A percentile compares a stretch with the other conserved stretches of the same genome.
phyloP scores from a whole-genome alignment of 1,140 invertebrate genomes.

The Diorhabda elongata region DNA sequence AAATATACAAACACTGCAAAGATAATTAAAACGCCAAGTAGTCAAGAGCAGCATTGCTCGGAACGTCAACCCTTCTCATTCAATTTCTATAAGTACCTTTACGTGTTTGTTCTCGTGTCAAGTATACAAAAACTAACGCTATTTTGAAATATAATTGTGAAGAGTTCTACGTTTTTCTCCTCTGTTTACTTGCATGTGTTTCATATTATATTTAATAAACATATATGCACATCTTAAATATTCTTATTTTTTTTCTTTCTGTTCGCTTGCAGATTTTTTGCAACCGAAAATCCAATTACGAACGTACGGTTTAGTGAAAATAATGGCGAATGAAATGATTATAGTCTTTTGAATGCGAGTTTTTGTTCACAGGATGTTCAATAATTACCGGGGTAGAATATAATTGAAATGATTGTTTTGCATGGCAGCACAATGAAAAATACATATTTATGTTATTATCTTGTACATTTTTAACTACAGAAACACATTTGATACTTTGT shows the following conservation, averaged over 20 bases:
- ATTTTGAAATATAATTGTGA: no score
- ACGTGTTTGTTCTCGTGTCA: no score
- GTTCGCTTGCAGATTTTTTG: not conserved
- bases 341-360: not conserved
- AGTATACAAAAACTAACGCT: no score
- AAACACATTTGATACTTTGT: no score
- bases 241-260: not conserved
- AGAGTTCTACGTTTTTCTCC: no score
- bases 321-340: not conserved
- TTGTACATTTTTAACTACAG: no score
- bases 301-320: not conserved
- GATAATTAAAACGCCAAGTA: constrained; percentile 4
- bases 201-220: not conserved
- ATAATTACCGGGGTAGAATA: constrained; percentile 2
- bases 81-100: no score
- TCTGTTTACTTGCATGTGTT: not conserved
- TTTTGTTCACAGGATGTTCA: constrained; percentile 2
- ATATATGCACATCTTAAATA: not conserved
- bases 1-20: not conserved
- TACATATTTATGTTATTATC: not conserved
- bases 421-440: not conserved
- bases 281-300: not conserved
- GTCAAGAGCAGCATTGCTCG: not conserved
- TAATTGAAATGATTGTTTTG: constrained; percentile 3
- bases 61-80: not conserved